A percentile compares a stretch with the other conserved stretches of the same genome.
These are phyloP conservation scores for Naso thynnoides DNA, from an alignment of 2,797 vertebrate species.

Conservation along the genomic window DNA sequence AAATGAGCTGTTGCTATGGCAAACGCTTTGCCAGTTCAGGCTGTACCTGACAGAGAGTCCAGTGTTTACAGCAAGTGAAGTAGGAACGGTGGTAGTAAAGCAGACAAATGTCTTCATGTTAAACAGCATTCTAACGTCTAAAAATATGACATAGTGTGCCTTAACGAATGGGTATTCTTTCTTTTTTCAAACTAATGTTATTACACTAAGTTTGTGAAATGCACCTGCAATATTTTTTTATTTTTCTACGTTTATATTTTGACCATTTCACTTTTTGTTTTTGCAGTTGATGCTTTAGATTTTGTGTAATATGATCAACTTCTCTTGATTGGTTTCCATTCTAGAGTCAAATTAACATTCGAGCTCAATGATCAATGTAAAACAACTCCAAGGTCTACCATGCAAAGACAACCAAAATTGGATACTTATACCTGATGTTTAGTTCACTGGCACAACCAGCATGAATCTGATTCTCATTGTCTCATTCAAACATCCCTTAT, in stretches of 20 bases:
- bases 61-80: not conserved
- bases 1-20: not conserved
- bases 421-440: not conserved
- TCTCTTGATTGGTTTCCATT: not conserved
- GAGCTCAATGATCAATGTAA: not conserved
- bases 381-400: not conserved
- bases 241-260: not conserved
- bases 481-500: not conserved
- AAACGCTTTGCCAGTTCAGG: not conserved
- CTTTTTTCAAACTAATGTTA: not conserved
- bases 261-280: not conserved
- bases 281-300: slow-evolving; percentile 1
- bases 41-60: not conserved
- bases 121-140: slow-evolving; percentile 7
- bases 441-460: not conserved
- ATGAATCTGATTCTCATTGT: not conserved
- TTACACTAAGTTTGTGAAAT: slow-evolving; percentile 5
- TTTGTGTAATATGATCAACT: not conserved
- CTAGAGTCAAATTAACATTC: not conserved
- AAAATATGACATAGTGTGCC: slow-evolving; percentile 49
- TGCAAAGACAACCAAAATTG: not conserved
- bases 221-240: not conserved
- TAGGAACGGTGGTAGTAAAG: not conserved
- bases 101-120: slow-evolving; percentile 13
- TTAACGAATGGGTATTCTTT: slow-evolving; percentile 30